phyloP scores from a whole-genome alignment of 1,140 invertebrate species.

The Tigriopus japonicus region DNA sequence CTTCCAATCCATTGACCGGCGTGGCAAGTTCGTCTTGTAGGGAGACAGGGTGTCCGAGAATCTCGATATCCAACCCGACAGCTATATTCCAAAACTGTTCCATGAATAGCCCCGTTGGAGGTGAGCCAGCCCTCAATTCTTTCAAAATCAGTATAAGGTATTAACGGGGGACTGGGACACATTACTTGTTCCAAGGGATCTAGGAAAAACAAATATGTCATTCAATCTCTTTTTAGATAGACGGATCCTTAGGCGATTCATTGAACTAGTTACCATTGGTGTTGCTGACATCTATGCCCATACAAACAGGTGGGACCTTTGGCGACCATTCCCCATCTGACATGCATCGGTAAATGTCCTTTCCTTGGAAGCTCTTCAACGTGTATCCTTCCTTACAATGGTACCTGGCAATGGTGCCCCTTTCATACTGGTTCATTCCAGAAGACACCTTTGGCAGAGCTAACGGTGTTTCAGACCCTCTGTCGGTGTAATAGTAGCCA shows the following conservation, averaged over 20 bases:
- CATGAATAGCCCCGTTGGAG: slow-evolving; percentile 18
- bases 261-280: no score
- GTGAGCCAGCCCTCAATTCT: slow-evolving; percentile 17
- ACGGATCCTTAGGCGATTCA: no score
- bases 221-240: no score
- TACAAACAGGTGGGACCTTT: slow-evolving; percentile 14
- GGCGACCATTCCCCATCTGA: slow-evolving; percentile 16
- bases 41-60: slow-evolving; percentile 15
- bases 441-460: slow-evolving; percentile 6
- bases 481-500: slow-evolving; percentile 3
- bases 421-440: slow-evolving; percentile 12
- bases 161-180: slow-evolving; percentile 16
- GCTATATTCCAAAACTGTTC: slow-evolving; percentile 26
- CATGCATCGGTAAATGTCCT: slow-evolving; percentile 18
- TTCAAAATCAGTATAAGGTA: slow-evolving; percentile 15
- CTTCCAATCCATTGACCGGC: slow-evolving; percentile 18
- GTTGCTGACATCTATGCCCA: not conserved
- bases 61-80: slow-evolving; percentile 25
- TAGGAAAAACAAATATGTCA: no score
- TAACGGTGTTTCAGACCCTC: not conserved
- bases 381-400: slow-evolving; percentile 19
- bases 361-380: slow-evolving; percentile 15
- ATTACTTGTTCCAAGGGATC: slow-evolving; percentile 11
- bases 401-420: slow-evolving; percentile 17
- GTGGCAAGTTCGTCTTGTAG: slow-evolving; percentile 16